Evolutionary conservation across 2,888 invertebrate genomes (phyloP).

Genomic region (Perizoma affinitatum): DNA sequence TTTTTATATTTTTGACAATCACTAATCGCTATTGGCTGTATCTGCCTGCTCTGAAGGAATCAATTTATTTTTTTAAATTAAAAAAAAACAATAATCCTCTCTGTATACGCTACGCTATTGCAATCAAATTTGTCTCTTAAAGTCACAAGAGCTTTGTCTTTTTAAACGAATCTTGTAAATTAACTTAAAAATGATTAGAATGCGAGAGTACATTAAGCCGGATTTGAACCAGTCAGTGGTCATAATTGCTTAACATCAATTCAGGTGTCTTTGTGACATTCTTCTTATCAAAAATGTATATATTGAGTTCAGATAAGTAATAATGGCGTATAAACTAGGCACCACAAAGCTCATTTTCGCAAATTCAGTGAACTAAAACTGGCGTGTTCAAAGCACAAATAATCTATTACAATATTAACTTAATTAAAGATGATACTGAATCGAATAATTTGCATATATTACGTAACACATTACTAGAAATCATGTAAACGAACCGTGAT

Average conservation of each 20-base stretch:
- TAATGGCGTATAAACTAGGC: slow-evolving; percentile 3
- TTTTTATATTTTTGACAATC: too few species aligned
- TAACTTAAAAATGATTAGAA: background rate
- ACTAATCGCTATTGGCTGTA: too few species aligned
- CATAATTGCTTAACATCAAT: slow-evolving; percentile 28
- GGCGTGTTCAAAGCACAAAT: slow-evolving; percentile 17
- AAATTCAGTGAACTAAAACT: slow-evolving; percentile 1
- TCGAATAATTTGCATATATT: slow-evolving; percentile 37
- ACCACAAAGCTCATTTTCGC: slow-evolving; percentile 17
- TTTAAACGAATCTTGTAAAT: too few species aligned
- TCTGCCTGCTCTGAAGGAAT: too few species aligned
- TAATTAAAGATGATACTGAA: slow-evolving; percentile 33
- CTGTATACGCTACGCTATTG: too few species aligned
- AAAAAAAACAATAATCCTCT: too few species aligned
- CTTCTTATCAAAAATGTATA: slow-evolving; percentile 13
- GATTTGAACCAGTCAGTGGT: slow-evolving; percentile 37
- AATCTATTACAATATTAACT: slow-evolving; percentile 36
- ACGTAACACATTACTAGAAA: slow-evolving; percentile 33
- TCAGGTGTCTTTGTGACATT: slow-evolving; percentile 33
- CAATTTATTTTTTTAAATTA: too few species aligned
- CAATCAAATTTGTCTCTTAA: too few species aligned
- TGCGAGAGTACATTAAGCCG: slow-evolving; percentile 13
- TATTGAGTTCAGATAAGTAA: background rate
- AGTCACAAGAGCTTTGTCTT: too few species aligned
- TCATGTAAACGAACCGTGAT: slow-evolving; percentile 34